phyloP scores from a whole-genome alignment of 1,140 invertebrate species.

The Lordiphosa mommai region DNA sequence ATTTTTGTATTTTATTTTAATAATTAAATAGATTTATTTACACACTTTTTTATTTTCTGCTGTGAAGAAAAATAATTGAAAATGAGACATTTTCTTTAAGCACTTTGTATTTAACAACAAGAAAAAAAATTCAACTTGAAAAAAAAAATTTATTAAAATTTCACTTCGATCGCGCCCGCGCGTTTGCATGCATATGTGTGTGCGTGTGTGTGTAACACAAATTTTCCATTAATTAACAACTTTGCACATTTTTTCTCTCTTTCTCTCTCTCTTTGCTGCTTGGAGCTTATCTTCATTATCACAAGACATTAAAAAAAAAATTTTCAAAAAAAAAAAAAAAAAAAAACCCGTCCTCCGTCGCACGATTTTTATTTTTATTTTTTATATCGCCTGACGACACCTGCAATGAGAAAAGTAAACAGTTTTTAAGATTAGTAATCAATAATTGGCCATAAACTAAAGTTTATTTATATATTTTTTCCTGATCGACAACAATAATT shows the following conservation, averaged over 20 bases:
- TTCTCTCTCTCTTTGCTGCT: background rate
- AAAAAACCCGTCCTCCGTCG: background rate
- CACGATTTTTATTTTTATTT: no score
- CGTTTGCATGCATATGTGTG: background rate
- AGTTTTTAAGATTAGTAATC: no score
- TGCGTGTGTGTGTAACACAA: slow-evolving; percentile 10
- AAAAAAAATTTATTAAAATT: background rate
- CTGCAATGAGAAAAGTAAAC: no score
- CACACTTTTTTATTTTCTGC: background rate
- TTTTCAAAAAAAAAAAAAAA: slow-evolving; percentile 1
- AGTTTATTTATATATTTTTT: no score
- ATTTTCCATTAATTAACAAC: slow-evolving; percentile 71
- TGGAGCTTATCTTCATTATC: slow-evolving; percentile 10
- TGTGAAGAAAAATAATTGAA: background rate
- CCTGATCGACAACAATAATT: no score
- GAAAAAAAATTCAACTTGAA: background rate
- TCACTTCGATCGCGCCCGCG: background rate
- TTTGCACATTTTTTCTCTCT: slow-evolving; percentile 47
- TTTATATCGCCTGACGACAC: no score
- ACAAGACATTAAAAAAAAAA: slow-evolving; percentile 2
- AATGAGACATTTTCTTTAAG: background rate
- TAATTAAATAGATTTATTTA: no score
- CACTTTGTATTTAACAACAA: background rate
- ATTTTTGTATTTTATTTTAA: slow-evolving; percentile 2
- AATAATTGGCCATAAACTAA: no score